Evolutionary conservation across 2,113 vertebrate genomes (phyloP), one percentile per base, ranked within the genome.

Genomic region (Chaetops frenatus): DNA sequence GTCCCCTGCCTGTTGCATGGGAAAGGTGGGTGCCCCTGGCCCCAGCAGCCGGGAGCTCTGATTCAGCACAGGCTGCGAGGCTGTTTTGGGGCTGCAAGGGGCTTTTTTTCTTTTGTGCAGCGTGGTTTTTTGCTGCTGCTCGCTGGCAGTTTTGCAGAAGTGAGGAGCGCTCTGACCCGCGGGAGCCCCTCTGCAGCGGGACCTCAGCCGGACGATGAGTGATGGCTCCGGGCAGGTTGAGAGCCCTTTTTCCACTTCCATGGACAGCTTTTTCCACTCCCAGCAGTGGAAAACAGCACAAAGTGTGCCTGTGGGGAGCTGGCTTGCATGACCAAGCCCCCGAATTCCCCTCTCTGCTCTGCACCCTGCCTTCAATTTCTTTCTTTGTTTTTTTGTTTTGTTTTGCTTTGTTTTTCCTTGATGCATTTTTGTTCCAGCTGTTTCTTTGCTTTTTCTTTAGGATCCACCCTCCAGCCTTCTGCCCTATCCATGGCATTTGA

Each of bases 161-260:
- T 88, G 64, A 40, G 2, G 19, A 45, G 86, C 5, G 45, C 1
- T 4, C 4, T 92, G 93, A 35, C 61, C 74, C 5, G 6, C 66
- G 4, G 57, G 57, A 91, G 67, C 74, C 81, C 58, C 79, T 64
- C 69, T n/a, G 86, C 91, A 89, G 78, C 3, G 0, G 60, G 24
- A 67, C 65, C 89, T 67, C 7, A 0, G 76, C 9, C 0, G 29
- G 74, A 45, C 0, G 92, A 94, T 92, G 94, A 95, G 69, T 92
- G 94, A 94, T 10, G 48, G 69, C 81, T 86, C 31, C 72, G 15
- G 2, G 95, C 94, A 94, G 95, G 84, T 96, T 97, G 31, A 88
- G 79, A 82, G 90, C 90, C 85, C 42, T 83, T 91, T 96, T 96
- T 94, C 96, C 94, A 40, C 77, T 94, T 81, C 76, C 95, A 88